Base-by-base conservation (phyloP, 2,113 vertebrate genomes). In the Desmodus rotundus region DNA sequence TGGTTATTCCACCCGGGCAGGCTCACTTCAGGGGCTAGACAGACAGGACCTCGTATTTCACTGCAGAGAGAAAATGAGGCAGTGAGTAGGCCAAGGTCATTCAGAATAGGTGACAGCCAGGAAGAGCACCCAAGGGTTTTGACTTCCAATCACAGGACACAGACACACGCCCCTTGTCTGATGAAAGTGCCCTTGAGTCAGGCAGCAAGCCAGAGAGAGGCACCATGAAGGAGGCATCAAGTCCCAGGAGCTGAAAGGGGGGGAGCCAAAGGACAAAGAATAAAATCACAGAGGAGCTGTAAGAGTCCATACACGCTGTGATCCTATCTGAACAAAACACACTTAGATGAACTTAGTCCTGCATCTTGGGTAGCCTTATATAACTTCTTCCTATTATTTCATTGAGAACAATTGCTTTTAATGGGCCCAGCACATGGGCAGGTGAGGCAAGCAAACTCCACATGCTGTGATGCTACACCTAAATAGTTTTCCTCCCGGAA, bases 321-420 rank as follows among this genome's bases (percentile, higher is more conserved):
- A 96, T 89, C 38, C 61, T 41, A 84, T 67, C 93, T 77, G 94
- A 90, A 82, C 38, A 85, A 58, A 86, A 78, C 28, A 91, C 93
- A 90, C 67, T 88, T 56, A 82, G 61, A 93, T 28, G 72, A 88
- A 86, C 97, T 91, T 6, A 54, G 85, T 13, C 61, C 67, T 28
- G 77, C 78, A 67, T 47, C 95, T 61, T 50, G 70, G 41, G 84
- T 83, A 88, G 80, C 96, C 95, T 96, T 86, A 83, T 13, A 15
- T 94, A 91, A 96, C 88, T 87, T 72, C 87, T 87, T 86, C 93
- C 81, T 80, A 24, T 94, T 12, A 87, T 86, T 84, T 96, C 97
- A 94, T 83, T 31, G 22, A 84, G 38, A 91, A 87, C 84, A 92
- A 90, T 33, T 5, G 82, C 93, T 87, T 82, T 70, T 95, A 93